Base-by-base conservation (phyloP, 2,113 vertebrate species). In the Capreolus pygargus region DNA sequence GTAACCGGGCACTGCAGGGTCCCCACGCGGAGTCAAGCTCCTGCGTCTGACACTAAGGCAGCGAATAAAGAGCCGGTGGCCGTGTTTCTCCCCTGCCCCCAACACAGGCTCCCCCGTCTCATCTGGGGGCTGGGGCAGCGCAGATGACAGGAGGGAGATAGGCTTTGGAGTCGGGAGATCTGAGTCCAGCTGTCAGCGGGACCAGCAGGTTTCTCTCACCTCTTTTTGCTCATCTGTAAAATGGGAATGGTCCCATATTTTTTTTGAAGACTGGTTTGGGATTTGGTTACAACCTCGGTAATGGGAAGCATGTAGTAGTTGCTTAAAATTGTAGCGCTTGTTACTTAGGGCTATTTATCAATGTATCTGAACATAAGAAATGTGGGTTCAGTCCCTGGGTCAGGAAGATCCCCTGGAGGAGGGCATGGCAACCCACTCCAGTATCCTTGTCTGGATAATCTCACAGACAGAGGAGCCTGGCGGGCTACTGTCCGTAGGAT, bases 91-190 rank as follows among this genome's bases (percentile, higher is more conserved):
- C 14, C 21, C 21, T 2, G 2, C 2, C 19, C 10, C 14, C n/a
- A 64, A 58, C 39, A 50, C 27, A n/a, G 78, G 7, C 11, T 52
- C 33, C 15, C 17, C 52, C 23, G 25, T 55, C 55, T 82, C 27
- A 0, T 25, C 30, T 14, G 30, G 33, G 43, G 12, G 11, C 60
- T 81, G 23, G 33, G 36, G 84, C 54, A 2, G 0, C 2, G 0
- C 33, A 39, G 5, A 33, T 16, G 17, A 33, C 21, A 1, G 36
- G n/a, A 5, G 11, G 4, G 13, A 14, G 27, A 1, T 1, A 4
- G 19, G 33, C 7, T 39, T 21, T 19, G 30, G 50, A 12, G 19
- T 79, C 1, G 19, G 12, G 33, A 89, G 67, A 39, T 33, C 27
- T 9, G 76, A 54, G 50, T 30, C 19, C 6, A 27, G 8, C 19